Percentiles rank a stretch among this genome's conserved stretches.
Conservation (phyloP, 2,797 vertebrate genomes). For the Enteromius viviparus region DNA sequence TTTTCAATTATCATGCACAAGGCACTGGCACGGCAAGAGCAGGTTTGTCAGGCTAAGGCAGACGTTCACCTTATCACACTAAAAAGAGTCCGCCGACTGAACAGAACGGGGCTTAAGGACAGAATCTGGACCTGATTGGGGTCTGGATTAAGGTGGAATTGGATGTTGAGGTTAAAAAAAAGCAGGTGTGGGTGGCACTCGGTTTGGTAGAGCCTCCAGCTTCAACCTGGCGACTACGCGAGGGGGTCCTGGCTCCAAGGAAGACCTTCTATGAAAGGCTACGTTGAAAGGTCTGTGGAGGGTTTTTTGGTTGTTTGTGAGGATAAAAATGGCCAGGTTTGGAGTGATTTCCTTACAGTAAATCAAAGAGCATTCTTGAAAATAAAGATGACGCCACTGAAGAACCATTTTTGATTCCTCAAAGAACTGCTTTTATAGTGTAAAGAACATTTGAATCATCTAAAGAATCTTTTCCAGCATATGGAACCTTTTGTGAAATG, state of each 20-base stretch:
- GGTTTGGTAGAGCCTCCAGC: background rate
- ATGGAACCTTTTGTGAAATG: background rate
- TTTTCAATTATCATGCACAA: constrained; percentile 83
- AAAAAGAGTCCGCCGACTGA: constrained; percentile 74
- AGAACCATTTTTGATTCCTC: background rate
- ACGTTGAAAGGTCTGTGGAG: constrained; percentile 28
- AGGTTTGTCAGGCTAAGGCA: constrained; percentile 81
- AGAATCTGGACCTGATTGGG: constrained; percentile 34
- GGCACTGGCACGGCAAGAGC: constrained; percentile 77
- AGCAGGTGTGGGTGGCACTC: background rate
- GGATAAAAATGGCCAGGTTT: background rate
- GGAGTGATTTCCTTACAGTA: background rate
- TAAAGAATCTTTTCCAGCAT: background rate
- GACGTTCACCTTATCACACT: constrained; percentile 82
- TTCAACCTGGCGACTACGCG: constrained; percentile 4
- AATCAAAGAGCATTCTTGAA: background rate
- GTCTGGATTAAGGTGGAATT: constrained; percentile 41
- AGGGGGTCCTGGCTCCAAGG: constrained; percentile 12
- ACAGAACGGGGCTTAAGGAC: constrained; percentile 61
- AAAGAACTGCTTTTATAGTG: background rate
- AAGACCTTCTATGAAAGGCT: constrained; percentile 18
- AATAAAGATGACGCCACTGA: background rate
- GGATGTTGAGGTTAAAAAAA: background rate
- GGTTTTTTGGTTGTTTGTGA: background rate
- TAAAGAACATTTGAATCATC: background rate